A percentile compares a stretch with the other conserved stretches of the same genome.
Evolutionary conservation across 2,797 vertebrate genomes (phyloP).

Genomic region (Cyprinodon diabolis): DNA sequence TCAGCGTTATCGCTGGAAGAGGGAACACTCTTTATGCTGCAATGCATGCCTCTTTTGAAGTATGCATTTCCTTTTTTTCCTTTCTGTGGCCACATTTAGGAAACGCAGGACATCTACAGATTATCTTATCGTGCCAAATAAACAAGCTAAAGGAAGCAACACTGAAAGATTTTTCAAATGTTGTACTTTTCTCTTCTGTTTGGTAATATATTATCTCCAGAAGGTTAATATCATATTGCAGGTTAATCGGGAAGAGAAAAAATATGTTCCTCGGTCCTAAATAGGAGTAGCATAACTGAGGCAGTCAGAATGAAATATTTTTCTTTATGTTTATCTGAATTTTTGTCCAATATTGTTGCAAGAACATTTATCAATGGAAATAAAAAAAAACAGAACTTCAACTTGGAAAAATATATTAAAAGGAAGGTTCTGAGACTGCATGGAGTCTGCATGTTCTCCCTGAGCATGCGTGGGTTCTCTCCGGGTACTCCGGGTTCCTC

Average conservation of each 20-base stretch:
- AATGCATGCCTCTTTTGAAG: neutral
- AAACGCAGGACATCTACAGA: neutral
- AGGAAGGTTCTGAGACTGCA: no score
- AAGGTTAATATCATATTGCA: neutral
- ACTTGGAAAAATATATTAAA: no score
- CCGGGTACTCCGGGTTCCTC: no score
- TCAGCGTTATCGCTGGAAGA: constrained; percentile 44
- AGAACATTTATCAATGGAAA: no score
- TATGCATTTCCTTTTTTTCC: neutral
- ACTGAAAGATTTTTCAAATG: neutral
- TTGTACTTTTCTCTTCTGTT: neutral
- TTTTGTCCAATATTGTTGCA: no score
- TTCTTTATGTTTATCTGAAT: no score
- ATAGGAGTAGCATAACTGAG: no score
- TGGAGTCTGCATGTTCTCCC: no score
- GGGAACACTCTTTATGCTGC: constrained; percentile 7
- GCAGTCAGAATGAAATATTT: no score
- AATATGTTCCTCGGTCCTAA: no score
- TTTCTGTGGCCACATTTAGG: constrained; percentile 1
- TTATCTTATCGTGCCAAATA: neutral
- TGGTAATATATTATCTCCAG: neutral
- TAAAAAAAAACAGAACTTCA: no score
- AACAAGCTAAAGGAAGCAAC: constrained; percentile 2
- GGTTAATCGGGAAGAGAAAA: neutral
- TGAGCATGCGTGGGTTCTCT: no score